A percentile compares a stretch with the other conserved stretches of the same genome.
Evolutionary conservation across 1,140 invertebrate genomes (phyloP).

Genomic region (Drosophila simulans): DNA sequence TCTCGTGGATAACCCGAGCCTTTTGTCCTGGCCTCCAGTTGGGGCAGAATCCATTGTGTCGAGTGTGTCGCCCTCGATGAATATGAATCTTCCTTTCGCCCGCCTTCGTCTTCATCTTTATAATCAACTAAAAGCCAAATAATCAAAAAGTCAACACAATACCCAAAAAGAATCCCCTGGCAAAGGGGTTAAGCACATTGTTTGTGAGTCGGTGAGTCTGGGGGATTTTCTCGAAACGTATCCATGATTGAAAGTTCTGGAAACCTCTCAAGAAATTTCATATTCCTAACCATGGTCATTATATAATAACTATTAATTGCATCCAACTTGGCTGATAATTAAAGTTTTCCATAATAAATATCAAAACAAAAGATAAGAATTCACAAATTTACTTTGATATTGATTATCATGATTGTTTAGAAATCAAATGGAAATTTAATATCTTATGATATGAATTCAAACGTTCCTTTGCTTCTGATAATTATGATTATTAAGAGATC

Average conservation of each 20-base stretch:
- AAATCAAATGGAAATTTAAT: no score
- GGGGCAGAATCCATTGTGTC: conserved; percentile 48
- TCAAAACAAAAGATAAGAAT: background rate
- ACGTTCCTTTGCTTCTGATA: background rate
- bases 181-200: conserved; percentile 40
- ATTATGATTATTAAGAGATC: background rate
- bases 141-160: conserved; percentile 79
- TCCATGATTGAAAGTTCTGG: conserved; percentile 24
- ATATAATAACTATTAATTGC: conserved; percentile 6
- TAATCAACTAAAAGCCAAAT: conserved; percentile 83
- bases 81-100: conserved; percentile 27
- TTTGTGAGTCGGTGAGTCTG: conserved; percentile 13
- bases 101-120: conserved; percentile 50
- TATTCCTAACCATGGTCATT: conserved; percentile 3
- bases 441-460: background rate
- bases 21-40: conserved; percentile 52
- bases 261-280: conserved; percentile 7
- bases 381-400: background rate
- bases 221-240: conserved; percentile 10
- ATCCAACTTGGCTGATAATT: background rate
- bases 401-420: background rate
- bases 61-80: conserved; percentile 29
- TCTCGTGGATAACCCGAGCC: conserved; percentile 33
- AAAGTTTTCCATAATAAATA: background rate
- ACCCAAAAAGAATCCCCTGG: conserved; percentile 25